A percentile compares a stretch with the other conserved stretches of the same genome.
phyloP scores from a whole-genome alignment of 2,888 invertebrate genomes.

The Nemotelus nigrinus region DNA sequence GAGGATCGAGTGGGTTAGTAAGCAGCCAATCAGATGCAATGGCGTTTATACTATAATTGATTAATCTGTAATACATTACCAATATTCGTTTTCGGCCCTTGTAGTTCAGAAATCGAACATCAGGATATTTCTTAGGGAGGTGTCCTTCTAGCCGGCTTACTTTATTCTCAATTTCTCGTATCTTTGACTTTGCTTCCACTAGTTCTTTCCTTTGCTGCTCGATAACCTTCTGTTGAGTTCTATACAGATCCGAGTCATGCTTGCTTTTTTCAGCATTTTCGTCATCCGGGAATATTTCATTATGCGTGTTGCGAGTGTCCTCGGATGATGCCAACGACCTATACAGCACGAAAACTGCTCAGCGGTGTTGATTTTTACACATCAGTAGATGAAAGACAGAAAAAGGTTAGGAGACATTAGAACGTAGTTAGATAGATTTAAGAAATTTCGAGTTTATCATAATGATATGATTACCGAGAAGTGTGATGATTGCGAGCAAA shows the following conservation, averaged over 20 bases:
- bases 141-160: slow-evolving; percentile 76
- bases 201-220: slow-evolving; percentile 63
- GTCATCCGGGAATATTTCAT: slow-evolving; percentile 3
- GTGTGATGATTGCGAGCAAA: slow-evolving; percentile 51
- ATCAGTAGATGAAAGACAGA: slow-evolving; percentile 23
- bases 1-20: no score
- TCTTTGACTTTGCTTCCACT: slow-evolving; percentile 71
- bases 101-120: slow-evolving; percentile 91
- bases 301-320: slow-evolving; percentile 44
- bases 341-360: slow-evolving; percentile 51
- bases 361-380: background rate
- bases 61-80: slow-evolving; percentile 65
- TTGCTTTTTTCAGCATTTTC: slow-evolving; percentile 34
- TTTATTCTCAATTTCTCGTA: slow-evolving; percentile 77
- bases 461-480: slow-evolving; percentile 49
- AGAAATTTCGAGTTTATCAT: background rate
- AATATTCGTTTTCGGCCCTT: slow-evolving; percentile 91
- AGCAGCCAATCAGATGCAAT: no score
- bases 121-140: slow-evolving; percentile 85
- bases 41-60: no score
- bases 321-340: slow-evolving; percentile 51
- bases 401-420: slow-evolving; percentile 8
- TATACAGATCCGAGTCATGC: slow-evolving; percentile 26
- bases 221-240: slow-evolving; percentile 16
- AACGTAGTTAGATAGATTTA: no score